These are phyloP conservation scores for Aspidoscelis tigris DNA, from an alignment of 2,113 vertebrate genomes.

Conservation along the genomic window DNA sequence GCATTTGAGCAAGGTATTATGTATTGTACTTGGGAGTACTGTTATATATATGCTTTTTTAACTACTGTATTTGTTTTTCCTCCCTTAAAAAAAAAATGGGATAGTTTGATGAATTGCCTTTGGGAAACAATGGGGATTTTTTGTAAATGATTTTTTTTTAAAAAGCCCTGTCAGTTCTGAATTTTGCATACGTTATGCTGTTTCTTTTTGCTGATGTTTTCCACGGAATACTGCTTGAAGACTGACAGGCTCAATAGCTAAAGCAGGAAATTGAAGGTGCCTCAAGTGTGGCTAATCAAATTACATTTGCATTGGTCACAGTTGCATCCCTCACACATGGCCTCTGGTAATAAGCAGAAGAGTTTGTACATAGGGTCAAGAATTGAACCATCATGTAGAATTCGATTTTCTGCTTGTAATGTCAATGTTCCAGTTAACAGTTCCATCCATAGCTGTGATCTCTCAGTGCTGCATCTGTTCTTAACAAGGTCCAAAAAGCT, in stretches of 20 bases:
- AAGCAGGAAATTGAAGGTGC: constrained; percentile 18
- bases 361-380: fast-evolving
- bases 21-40: neutral
- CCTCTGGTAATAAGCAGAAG: neutral
- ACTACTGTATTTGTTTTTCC: neutral
- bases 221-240: constrained; percentile 30
- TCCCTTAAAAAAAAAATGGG: neutral
- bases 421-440: neutral
- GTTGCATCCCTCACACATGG: neutral
- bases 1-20: neutral
- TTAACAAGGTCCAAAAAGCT: neutral
- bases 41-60: neutral
- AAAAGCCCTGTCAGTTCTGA: neutral
- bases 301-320: neutral
- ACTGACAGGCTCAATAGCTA: neutral
- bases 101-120: neutral
- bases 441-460: neutral
- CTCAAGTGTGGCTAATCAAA: constrained; percentile 7
- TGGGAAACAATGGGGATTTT: neutral
- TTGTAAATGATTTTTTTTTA: neutral
- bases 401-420: constrained; percentile 23
- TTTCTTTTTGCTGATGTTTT: constrained; percentile 28
- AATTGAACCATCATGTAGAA: neutral
- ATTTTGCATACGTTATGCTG: neutral
- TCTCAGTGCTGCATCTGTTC: neutral